Percentiles rank a stretch among this genome's conserved stretches.
Evolutionary conservation across 2,888 invertebrate genomes (phyloP).

Genomic region (Taphrorychus bicolor): DNA sequence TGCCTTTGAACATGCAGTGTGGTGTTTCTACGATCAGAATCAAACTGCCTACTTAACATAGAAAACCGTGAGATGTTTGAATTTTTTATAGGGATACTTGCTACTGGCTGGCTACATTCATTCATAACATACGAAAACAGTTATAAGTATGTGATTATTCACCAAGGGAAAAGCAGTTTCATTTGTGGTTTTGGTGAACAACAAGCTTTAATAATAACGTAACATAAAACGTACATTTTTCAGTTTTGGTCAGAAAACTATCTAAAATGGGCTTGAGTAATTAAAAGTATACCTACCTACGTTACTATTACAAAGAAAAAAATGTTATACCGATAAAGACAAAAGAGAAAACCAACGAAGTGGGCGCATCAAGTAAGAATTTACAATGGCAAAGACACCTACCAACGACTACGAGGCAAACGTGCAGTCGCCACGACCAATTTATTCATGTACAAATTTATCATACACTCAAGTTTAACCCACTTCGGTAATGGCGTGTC

Average conservation of each 20-base stretch:
- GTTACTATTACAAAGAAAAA: too few relatives aligned
- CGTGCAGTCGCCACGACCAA: slow-evolving; percentile 27
- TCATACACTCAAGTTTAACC: slow-evolving; percentile 37
- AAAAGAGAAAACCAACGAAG: background rate
- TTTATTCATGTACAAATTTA: slow-evolving; percentile 32
- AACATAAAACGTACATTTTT: too few relatives aligned
- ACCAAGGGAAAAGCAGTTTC: too few relatives aligned
- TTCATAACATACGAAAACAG: too few relatives aligned
- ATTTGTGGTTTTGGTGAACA: too few relatives aligned
- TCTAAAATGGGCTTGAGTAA: too few relatives aligned
- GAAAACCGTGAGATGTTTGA: background rate
- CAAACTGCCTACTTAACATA: background rate
- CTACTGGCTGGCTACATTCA: background rate
- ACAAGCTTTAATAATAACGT: too few relatives aligned
- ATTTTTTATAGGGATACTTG: background rate
- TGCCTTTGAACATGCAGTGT: slow-evolving; percentile 15
- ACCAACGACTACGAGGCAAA: slow-evolving; percentile 20
- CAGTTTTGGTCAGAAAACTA: too few relatives aligned
- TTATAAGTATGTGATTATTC: too few relatives aligned
- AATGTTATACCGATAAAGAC: background rate
- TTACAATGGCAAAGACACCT: slow-evolving; percentile 30
- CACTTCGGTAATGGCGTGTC: slow-evolving; percentile 36
- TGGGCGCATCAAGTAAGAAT: slow-evolving; percentile 20
- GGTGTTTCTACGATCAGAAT: background rate
- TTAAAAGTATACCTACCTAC: too few relatives aligned